Percentiles rank a stretch among this genome's conserved stretches.
phyloP scores from a whole-genome alignment of 2,888 invertebrate species.

The Isotomurus palustris region DNA sequence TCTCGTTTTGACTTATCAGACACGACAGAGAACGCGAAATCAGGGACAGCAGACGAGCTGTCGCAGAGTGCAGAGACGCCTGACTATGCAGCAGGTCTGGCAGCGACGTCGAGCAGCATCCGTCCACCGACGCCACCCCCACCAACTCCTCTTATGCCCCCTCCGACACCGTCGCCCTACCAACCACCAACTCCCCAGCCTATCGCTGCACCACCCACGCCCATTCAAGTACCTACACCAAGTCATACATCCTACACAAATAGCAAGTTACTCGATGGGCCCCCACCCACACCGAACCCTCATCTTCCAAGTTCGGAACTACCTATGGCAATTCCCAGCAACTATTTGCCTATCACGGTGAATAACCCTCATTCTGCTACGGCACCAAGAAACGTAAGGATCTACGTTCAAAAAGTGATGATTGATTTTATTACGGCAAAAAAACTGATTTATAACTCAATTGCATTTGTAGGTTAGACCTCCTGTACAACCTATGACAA shows the following conservation, averaged over 20 bases:
- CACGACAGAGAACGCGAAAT: too few species aligned
- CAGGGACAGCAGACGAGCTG: conserved; percentile 47
- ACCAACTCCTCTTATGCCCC: conserved; percentile 47
- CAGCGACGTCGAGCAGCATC: conserved; percentile 57
- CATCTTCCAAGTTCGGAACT: conserved; percentile 18
- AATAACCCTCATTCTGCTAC: conserved; percentile 8
- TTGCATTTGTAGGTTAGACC: conserved; percentile 13
- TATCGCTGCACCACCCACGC: conserved; percentile 33
- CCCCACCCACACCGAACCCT: conserved; percentile 39
- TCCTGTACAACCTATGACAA: conserved; percentile 40
- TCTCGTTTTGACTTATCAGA: too few species aligned
- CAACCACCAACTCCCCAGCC: conserved; percentile 48
- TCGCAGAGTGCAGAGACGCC: conserved; percentile 58
- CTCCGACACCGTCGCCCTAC: conserved; percentile 47
- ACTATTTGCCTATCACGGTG: conserved; percentile 4
- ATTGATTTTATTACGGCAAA: neutral
- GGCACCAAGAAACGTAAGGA: conserved; percentile 16
- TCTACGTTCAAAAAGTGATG: neutral
- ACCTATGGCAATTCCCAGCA: neutral
- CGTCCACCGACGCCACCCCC: conserved; percentile 48
- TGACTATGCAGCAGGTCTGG: conserved; percentile 76
- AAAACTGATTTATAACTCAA: neutral
- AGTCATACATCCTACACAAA: conserved; percentile 16
- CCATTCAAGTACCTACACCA: conserved; percentile 28
- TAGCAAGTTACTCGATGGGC: conserved; percentile 35